Base-by-base conservation (phyloP, 2,113 vertebrate species). In the Scolopax mira region DNA sequence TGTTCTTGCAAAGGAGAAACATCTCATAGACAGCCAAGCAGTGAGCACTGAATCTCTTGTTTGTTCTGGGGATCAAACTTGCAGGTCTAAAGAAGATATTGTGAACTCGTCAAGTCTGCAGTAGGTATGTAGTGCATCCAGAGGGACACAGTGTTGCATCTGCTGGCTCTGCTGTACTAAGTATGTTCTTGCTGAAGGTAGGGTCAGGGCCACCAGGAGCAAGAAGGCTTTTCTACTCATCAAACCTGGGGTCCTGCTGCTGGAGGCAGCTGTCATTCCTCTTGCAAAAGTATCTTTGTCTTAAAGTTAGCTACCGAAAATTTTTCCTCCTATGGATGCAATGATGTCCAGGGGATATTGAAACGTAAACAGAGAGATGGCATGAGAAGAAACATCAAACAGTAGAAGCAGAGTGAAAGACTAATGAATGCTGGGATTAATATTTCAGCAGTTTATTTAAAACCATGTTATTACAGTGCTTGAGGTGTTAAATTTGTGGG, bases 361-460 rank as follows among this genome's bases (percentile, higher is more conserved):
- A 82, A 55, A 77, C 16, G 27, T 3, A 91, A 22, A 35, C 22
- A 52, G 30, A 46, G 44, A 79, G 37, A 28, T 60, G 35, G 11
- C 35, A 27, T 48, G n/a, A 61, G 64, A 85, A 77, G 72, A 84
- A 81, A 84, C 11, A 14, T 48, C 49, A 82, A 87, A 92, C 69
- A 85, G 58, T 66, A 85, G 74, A 90, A 57, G 57, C 42, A 92
- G 75, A 66, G 27, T 66, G 65, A 83, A 94, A 92, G 78, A 86
- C 93, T 89, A 96, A 80, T 69, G 55, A 96, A 80, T 0, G 2
- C 21, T 54, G 61, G 70, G 78, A 94, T 94, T 95, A 96, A 96
- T 97, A 93, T 96, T 97, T 96, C 71, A 93, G 41, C 37, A 91
- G 66, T 73, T 83, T 95, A 77, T 95, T 96, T 96, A 95, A 97